Evolutionary conservation across 2,888 invertebrate species (phyloP), one percentile per base, ranked within the genome.

Genomic region (Lysandra coridon): DNA sequence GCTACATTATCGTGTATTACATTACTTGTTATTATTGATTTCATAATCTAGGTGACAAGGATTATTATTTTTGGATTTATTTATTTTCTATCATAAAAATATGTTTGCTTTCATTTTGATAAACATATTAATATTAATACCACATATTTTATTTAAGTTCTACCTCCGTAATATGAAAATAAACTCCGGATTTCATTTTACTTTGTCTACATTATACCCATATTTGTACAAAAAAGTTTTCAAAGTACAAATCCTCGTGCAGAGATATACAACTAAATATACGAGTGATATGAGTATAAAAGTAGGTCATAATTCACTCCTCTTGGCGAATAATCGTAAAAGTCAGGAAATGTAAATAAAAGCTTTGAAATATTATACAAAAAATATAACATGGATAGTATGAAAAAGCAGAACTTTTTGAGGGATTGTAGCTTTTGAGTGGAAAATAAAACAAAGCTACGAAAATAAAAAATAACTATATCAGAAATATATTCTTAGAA

Each of bases 291-390:
- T 64, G 64, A 64, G 64, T 64, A 30, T 64, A 30, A n/a, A 64
- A 64, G 64, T 64, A 33, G 64, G 64, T 64, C 64, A 64, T 64
- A 64, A 64, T 64, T 64, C 64, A 64, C 30, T 64, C 64, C 64
- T 64, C 64, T 64, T 64, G 64, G 64, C 30, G 64, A 64, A 64
- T 64, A 64, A 64, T 33, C 64, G 30, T 64, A 64, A 64, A 30
- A 64, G 64, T 30, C 30, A 64, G 64, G 64, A 64, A 64, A 23
- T 62, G 62, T 62, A 6, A 62, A 62, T 23, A 62, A 30, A 64
- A 30, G 30, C 64, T 64, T 64, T 64, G 30, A 12, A 64, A 64
- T 64, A 30, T 30, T 4, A 33, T 12, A 30, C 30, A 64, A 64
- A 64, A 64, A 30, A 64, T 64, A 64, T 30, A 33, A 64, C 30